These are phyloP conservation scores for Channallabes apus DNA, from an alignment of 2,797 vertebrate genomes.

Conservation along the genomic window DNA sequence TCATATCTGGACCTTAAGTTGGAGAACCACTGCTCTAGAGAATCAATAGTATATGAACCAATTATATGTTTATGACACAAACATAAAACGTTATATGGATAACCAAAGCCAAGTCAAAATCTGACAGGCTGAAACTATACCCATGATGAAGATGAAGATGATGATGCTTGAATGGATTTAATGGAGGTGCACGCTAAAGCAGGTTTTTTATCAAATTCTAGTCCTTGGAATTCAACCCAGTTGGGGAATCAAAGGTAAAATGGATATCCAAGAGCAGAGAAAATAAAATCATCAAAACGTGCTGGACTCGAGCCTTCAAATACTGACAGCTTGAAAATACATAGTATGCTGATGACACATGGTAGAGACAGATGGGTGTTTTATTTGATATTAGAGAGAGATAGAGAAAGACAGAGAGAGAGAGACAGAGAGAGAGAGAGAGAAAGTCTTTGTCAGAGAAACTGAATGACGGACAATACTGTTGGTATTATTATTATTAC, in stretches of 20 bases:
- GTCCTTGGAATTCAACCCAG: background rate
- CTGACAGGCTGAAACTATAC: background rate
- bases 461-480: slow-evolving; percentile 27
- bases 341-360: background rate
- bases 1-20: no score
- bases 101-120: background rate
- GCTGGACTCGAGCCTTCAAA: background rate
- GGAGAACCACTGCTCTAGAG: background rate
- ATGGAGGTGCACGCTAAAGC: background rate
- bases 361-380: slow-evolving; percentile 10
- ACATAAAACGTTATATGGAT: background rate
- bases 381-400: background rate
- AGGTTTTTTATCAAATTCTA: background rate
- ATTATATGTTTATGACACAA: background rate
- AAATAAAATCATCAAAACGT: background rate
- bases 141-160: background rate
- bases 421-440: background rate
- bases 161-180: slow-evolving; percentile 1
- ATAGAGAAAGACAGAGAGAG: background rate
- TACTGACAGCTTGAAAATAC: background rate
- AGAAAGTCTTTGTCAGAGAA: slow-evolving; percentile 17
- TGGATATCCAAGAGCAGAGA: background rate
- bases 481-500: background rate
- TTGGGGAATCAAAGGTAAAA: background rate
- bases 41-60: background rate